Evolutionary conservation across 2,888 invertebrate species (phyloP), one percentile per base, ranked within the genome.

Genomic region (Reticulitermes lucifugus): DNA sequence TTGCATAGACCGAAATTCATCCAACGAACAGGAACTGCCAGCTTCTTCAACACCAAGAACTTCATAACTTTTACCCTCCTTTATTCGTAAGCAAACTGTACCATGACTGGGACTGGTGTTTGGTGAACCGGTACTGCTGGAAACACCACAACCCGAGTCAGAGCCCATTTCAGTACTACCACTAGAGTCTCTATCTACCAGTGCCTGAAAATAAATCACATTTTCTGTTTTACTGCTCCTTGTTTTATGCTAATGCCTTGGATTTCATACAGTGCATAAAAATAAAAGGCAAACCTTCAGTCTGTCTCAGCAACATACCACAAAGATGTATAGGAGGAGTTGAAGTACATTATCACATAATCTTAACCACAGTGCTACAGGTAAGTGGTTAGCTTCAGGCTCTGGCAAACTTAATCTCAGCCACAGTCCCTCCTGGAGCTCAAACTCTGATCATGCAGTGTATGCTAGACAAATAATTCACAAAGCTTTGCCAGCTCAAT

Each of bases 1-100:
- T 88, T 96, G 96, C 87, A 94, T 93, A 22, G 93, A 89, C 90
- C 96, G 95, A 88, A 96, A 93, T 87, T 94, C 94, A 87, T 94
- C 94, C 25, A 92, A 83, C 2, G 86, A 83, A 29, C 22, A 65
- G 55, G 82, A 79, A 41, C 60, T 81, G 21, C 51, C 82, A 60
- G 80, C 84, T 60, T 81, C 79, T 43, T 86, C 86, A 14, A 82
- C 73, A 65, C 77, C 77, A 14, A 86, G 12, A 43, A 88, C 84
- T 85, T 88, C 87, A 84, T 86, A 87, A 25, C 73, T 84, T 43
- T 83, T 86, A n/a, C 84, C 87, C n/a, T 87, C 87, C 77, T 86
- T 88, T 43, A 87, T 86, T 81, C 82, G 86, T 21, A 87, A 80
- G 82, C 87, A 86, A 2, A 87, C 86, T 6, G 87, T 83, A 43